Conservation (phyloP, 2,888 invertebrate genomes). For the Priapulus caudatus region DNA sequence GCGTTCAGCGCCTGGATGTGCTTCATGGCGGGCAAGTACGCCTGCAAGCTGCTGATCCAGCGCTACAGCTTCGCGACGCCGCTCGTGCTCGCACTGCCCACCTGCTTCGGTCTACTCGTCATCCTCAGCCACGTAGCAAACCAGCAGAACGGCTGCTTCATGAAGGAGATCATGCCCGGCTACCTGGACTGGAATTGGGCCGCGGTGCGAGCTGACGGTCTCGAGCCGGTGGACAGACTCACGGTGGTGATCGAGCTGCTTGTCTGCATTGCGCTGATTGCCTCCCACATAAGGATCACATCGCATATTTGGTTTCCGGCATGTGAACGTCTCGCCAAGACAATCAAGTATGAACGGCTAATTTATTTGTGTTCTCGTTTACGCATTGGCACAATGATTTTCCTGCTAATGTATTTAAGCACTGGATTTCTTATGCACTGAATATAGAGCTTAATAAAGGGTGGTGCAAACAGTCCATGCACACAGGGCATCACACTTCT, state of each 20-base stretch:
- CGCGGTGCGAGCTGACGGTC: too few species aligned
- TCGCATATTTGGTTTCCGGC: constrained; percentile 96
- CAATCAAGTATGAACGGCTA: constrained; percentile 68
- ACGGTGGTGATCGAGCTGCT: not conserved
- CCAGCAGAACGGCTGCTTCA: constrained; percentile 73
- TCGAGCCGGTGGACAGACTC: too few species aligned
- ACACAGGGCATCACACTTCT: too few species aligned
- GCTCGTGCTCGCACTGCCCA: constrained; percentile 79
- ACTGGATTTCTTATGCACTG: too few species aligned
- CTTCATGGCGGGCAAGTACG: constrained; percentile 47
- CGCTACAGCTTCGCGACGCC: constrained; percentile 94
- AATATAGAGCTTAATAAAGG: too few species aligned
- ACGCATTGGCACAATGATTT: too few species aligned
- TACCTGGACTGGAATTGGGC: not conserved
- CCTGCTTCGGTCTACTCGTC: constrained; percentile 72
- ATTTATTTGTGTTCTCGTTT: too few species aligned
- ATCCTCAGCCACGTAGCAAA: constrained; percentile 77
- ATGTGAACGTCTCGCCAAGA: constrained; percentile 87
- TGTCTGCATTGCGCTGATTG: not conserved
- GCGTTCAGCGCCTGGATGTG: constrained; percentile 22
- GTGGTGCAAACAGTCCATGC: too few species aligned
- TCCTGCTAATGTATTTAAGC: too few species aligned
- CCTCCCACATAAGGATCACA: constrained; percentile 88
- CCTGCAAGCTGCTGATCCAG: constrained; percentile 91
- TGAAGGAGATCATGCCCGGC: constrained; percentile 48